These are phyloP conservation scores for Sebastes hubbsi DNA, from an alignment of 2,797 vertebrate genomes.

Conservation along the genomic window DNA sequence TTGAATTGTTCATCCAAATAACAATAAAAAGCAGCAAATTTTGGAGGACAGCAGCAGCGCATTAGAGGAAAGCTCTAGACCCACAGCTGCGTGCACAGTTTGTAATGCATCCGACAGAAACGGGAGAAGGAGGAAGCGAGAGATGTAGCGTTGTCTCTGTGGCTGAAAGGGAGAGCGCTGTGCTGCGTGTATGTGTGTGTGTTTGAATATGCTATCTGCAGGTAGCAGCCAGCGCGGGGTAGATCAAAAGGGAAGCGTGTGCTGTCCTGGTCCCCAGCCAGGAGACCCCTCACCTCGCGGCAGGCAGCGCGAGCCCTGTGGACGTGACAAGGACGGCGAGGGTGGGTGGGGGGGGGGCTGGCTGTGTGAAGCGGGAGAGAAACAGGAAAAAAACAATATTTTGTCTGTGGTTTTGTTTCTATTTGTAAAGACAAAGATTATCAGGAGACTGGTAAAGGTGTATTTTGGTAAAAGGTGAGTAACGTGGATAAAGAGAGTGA, in stretches of 20 bases:
- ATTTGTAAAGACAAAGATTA: background rate
- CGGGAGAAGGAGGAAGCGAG: conserved; percentile 23
- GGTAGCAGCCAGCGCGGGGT: conserved; percentile 50
- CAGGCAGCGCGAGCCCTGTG: conserved; percentile 55
- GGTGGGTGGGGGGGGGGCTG: background rate
- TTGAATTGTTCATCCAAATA: background rate
- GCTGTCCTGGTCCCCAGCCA: conserved; percentile 69
- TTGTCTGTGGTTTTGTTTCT: background rate
- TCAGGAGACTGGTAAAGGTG: background rate
- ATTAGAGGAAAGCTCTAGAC: background rate
- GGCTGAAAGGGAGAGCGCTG: conserved; percentile 9
- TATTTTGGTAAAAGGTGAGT: background rate
- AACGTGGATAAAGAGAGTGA: background rate
- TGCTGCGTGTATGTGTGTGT: conserved; percentile 3
- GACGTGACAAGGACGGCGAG: conserved; percentile 65
- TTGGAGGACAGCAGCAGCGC: background rate
- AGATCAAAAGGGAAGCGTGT: conserved; percentile 70
- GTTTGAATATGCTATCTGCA: conserved; percentile 57
- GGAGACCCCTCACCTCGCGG: conserved; percentile 64
- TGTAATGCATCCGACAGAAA: conserved; percentile 2
- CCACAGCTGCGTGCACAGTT: background rate
- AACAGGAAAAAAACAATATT: background rate
- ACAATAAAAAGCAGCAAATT: background rate
- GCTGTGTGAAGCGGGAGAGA: background rate
- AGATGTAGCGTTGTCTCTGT: conserved; percentile 6